Evolutionary conservation across 64 coral and sea anemone genomes (phyloP).

Genomic region (Orbicella faveolata): DNA sequence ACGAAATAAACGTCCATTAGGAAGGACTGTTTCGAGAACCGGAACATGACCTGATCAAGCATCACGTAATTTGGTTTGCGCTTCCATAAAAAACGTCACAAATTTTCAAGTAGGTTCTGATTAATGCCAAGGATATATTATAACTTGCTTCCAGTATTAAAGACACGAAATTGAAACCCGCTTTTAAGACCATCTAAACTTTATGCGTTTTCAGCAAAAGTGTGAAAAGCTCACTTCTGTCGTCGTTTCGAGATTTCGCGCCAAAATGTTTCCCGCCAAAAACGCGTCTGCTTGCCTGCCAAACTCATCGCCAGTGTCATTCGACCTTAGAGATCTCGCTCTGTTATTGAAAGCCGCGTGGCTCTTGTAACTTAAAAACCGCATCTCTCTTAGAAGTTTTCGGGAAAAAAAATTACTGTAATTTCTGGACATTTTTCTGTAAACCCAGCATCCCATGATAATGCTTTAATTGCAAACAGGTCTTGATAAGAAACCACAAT

Average conservation of each 20-base stretch:
- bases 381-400: background rate
- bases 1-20: background rate
- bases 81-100: background rate
- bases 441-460: background rate
- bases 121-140: background rate
- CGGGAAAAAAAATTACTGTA: background rate
- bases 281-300: background rate
- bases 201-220: too few relatives aligned
- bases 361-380: background rate
- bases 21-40: background rate
- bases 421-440: background rate
- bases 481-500: background rate
- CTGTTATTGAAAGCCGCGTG: background rate
- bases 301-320: background rate
- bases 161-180: background rate
- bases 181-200: background rate
- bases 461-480: background rate
- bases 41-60: background rate
- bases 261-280: conserved; percentile 35
- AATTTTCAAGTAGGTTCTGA: conserved; percentile 14
- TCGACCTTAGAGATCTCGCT: background rate
- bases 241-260: background rate
- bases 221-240: background rate
- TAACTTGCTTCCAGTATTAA: background rate
- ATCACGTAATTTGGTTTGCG: background rate